These are phyloP conservation scores for Melieria picta DNA, from an alignment of 2,888 invertebrate genomes.

Conservation along the genomic window DNA sequence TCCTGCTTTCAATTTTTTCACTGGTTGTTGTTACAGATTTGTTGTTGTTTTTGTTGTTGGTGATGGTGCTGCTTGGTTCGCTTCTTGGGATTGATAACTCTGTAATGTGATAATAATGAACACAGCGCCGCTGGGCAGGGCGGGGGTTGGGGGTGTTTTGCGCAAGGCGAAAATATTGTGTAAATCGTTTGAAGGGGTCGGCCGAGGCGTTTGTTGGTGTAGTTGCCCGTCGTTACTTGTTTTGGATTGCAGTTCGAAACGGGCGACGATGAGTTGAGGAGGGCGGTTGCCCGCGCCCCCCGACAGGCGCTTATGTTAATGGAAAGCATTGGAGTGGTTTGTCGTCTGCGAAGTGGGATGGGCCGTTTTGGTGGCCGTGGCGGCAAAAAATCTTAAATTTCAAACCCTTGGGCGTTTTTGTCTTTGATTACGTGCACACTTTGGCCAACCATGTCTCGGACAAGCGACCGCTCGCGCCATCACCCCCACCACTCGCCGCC, in stretches of 20 bases:
- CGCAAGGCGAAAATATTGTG: conserved; percentile 7
- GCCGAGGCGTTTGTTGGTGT: background rate
- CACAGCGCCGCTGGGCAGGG: background rate
- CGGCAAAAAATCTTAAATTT: conserved; percentile 54
- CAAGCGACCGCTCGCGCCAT: no score
- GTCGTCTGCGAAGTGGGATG: no score
- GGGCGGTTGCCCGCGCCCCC: background rate
- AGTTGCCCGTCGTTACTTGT: no score
- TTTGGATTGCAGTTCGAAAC: no score
- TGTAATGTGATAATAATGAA: conserved; percentile 38
- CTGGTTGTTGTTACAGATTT: background rate
- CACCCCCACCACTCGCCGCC: background rate
- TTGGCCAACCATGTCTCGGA: no score
- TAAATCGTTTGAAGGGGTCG: background rate
- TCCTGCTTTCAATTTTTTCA: conserved; percentile 17
- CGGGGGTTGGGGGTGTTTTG: no score
- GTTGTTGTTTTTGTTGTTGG: conserved; percentile 6
- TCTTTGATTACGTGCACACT: conserved; percentile 30
- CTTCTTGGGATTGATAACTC: conserved; percentile 33
- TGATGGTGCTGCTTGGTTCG: background rate
- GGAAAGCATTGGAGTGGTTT: no score
- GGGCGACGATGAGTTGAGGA: background rate
- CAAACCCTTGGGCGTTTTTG: conserved; percentile 56
- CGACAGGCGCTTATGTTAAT: background rate
- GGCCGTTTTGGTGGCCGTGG: no score